Base-by-base conservation (phyloP, 1,140 invertebrate species). In the Acyrthosiphon pisum region DNA sequence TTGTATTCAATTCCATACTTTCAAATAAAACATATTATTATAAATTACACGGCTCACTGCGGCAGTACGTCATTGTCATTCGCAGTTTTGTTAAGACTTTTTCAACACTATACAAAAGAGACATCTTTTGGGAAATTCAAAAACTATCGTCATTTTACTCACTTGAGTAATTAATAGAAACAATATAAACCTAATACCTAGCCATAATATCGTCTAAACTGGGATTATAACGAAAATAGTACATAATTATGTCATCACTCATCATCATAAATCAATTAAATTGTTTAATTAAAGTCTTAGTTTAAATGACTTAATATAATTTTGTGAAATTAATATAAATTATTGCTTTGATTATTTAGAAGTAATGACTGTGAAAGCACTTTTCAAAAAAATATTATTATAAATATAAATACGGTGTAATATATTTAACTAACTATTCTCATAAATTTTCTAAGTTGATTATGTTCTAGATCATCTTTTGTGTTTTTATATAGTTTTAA, bases 261-360 rank as follows among this genome's bases (percentile, higher is more conserved):
- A 68, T 76, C 60, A n/a, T 76, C 30, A 76, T 76, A 76, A 76
- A 76, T 76, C 60, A n/a, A 76, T 76, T 76, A 76, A 35, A 76
- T 76, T 76, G 60, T 35, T 76, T 76, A 14, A 30, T 56, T 30
- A 35, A n/a, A 76, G 60, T 76, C n/a, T n/a, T 76, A n/a, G 6
- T n/a, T n/a, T 76, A 76, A 68, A n/a, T 18, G 30, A 4, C 30
- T n/a, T 76, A 14, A 76, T 76, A 76, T 76, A 76, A 0, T 35
- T n/a, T 76, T 76, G 1, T 76, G 60, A 76, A n/a, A 76, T 76
- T 76, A 76, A 76, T 76, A 76, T 35, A 76, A 76, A 76, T 76
- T 76, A 76, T n/a, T 18, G 18, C 18, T 68, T 68, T n/a, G 11
- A 60, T 30, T 30, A 60, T 60, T n/a, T n/a, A n/a, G n/a, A 68